These are phyloP conservation scores for Crenichthys baileyi DNA, from an alignment of 2,797 vertebrate genomes.

Conservation along the genomic window DNA sequence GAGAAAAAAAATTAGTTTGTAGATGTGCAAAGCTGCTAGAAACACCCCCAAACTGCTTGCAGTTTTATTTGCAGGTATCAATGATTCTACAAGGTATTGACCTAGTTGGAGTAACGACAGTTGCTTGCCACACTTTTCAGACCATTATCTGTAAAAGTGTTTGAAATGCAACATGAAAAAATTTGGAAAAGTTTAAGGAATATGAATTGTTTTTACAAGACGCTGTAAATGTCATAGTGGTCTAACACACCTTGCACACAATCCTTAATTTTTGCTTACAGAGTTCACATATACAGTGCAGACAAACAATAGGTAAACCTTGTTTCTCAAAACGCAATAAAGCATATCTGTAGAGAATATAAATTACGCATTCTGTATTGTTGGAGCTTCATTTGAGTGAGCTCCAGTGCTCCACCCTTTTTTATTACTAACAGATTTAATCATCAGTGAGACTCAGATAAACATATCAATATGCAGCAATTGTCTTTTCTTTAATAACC, in stretches of 20 bases:
- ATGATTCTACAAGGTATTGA: too few relatives aligned
- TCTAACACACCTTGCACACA: slow-evolving; percentile 13
- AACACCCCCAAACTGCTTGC: too few relatives aligned
- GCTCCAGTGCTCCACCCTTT: slow-evolving; percentile 31
- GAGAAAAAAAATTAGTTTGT: too few relatives aligned
- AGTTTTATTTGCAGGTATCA: too few relatives aligned
- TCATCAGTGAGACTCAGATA: slow-evolving; percentile 10
- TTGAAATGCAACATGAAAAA: neutral
- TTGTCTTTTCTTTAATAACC: slow-evolving; percentile 26
- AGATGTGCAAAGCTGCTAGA: neutral
- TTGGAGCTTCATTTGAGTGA: slow-evolving; percentile 27
- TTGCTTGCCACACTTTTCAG: neutral
- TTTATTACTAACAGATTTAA: slow-evolving; percentile 31
- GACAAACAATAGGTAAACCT: neutral
- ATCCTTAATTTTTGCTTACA: neutral
- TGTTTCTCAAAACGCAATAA: neutral
- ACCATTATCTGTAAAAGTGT: neutral
- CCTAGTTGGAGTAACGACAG: too few relatives aligned
- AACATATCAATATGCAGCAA: slow-evolving; percentile 8
- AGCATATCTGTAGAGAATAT: neutral
- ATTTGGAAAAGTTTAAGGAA: neutral
- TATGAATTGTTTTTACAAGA: neutral
- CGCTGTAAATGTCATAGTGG: neutral
- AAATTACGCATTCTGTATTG: slow-evolving; percentile 29
- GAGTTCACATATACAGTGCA: neutral